Evolutionary conservation across 2,113 vertebrate species (phyloP).

Genomic region (Cettia cetti): DNA sequence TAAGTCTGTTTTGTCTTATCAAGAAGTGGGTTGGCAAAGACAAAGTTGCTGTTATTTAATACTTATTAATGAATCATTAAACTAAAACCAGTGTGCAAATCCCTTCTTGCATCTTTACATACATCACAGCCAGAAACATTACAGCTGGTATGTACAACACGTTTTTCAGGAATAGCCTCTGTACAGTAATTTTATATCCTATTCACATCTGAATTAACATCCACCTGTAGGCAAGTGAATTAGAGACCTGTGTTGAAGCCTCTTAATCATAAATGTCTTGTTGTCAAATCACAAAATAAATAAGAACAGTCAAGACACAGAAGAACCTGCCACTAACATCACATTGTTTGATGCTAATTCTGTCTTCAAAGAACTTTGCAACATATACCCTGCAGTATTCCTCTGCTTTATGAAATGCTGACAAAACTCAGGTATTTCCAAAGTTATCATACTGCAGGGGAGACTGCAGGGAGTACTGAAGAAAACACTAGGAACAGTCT

Average conservation of each 20-base stretch:
- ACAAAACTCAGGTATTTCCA: neutral
- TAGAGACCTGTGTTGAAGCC: neutral
- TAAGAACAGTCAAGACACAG: rapidly evolving
- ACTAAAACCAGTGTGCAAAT: neutral
- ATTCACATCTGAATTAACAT: neutral
- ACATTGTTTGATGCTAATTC: neutral
- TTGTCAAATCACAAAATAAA: neutral
- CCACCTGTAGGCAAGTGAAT: neutral
- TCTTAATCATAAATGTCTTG: neutral
- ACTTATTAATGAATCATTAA: neutral
- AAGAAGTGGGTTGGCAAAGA: neutral
- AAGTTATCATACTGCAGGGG: neutral
- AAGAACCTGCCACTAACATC: neutral
- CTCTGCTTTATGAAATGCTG: neutral
- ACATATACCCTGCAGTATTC: neutral
- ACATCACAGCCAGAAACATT: neutral
- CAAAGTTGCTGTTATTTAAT: neutral
- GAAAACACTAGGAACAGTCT: neutral
- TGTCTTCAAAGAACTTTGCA: neutral
- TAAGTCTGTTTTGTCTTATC: neutral
- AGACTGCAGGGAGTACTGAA: neutral
- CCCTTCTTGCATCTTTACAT: neutral
- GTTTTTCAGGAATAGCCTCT: neutral
- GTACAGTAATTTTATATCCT: neutral
- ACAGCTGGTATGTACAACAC: neutral